Evolutionary conservation across 2,797 vertebrate species (phyloP).

Genomic region (Pipistrellus pipistrellus): DNA sequence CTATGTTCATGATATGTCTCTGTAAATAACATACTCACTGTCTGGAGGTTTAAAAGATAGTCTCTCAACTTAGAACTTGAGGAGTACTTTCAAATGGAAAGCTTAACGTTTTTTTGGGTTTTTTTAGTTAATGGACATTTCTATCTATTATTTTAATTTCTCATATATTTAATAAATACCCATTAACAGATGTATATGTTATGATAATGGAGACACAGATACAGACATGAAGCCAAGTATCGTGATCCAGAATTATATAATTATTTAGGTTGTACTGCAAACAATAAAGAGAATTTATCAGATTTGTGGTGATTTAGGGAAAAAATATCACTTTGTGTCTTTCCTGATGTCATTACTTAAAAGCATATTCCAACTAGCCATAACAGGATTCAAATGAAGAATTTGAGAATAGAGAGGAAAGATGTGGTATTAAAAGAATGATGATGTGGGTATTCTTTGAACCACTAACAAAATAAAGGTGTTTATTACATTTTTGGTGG

Average conservation of each 20-base stretch:
- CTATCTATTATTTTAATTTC: not conserved
- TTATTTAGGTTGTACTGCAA: not conserved
- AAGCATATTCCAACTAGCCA: not conserved
- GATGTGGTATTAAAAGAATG: not conserved
- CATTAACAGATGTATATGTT: not conserved
- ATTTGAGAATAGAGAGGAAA: not conserved
- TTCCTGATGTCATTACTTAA: not conserved
- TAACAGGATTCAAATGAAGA: slow-evolving; percentile 17
- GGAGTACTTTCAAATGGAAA: slow-evolving; percentile 25
- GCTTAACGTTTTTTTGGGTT: not conserved
- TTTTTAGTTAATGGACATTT: not conserved
- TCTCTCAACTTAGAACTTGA: not conserved
- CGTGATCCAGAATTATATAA: not conserved
- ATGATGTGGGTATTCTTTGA: not conserved
- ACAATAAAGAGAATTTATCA: slow-evolving; percentile 15
- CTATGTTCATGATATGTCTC: slow-evolving; percentile 2
- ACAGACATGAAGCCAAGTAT: not conserved
- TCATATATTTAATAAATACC: not conserved
- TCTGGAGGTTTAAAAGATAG: slow-evolving; percentile 11
- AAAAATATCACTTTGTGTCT: not conserved
- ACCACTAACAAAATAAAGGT: not conserved
- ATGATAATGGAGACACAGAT: not conserved
- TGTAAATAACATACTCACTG: not conserved
- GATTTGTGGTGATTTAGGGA: not conserved
- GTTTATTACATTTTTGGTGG: slow-evolving; percentile 22